Evolutionary conservation across 2,797 vertebrate species (phyloP).

Genomic region (Stomatorhinus walkeri): DNA sequence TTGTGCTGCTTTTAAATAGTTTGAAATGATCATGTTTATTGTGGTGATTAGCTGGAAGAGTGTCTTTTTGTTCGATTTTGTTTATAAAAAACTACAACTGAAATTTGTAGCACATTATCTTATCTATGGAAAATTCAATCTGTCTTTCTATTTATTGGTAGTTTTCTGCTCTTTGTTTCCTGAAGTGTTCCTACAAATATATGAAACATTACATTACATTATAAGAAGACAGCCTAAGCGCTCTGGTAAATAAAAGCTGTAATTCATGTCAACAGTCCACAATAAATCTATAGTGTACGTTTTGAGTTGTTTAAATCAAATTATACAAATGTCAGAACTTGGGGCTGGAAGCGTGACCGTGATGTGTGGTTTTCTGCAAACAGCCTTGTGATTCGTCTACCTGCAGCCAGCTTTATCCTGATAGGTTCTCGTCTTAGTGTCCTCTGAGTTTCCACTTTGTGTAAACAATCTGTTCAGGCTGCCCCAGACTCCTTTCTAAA

Average conservation of each 20-base stretch:
- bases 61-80: not conserved
- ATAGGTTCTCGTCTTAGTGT: not conserved
- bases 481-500: not conserved
- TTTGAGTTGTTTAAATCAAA: constrained; percentile 13
- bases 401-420: not conserved
- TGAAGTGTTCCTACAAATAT: not conserved
- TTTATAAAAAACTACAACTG: not conserved
- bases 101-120: not conserved
- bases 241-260: not conserved
- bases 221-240: not conserved
- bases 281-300: not conserved
- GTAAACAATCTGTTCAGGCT: not conserved
- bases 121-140: not conserved
- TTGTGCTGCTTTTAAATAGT: not conserved
- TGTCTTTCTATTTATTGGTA: not conserved
- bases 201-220: not conserved
- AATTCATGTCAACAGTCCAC: not conserved
- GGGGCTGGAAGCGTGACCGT: not conserved
- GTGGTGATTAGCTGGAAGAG: not conserved
- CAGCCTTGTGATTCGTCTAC: not conserved
- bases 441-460: not conserved
- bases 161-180: not conserved
- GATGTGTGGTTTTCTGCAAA: not conserved
- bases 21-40: not conserved
- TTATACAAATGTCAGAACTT: not conserved